Evolutionary conservation across 1,140 invertebrate genomes (phyloP).

Genomic region (Ostrea denselamellosa): DNA sequence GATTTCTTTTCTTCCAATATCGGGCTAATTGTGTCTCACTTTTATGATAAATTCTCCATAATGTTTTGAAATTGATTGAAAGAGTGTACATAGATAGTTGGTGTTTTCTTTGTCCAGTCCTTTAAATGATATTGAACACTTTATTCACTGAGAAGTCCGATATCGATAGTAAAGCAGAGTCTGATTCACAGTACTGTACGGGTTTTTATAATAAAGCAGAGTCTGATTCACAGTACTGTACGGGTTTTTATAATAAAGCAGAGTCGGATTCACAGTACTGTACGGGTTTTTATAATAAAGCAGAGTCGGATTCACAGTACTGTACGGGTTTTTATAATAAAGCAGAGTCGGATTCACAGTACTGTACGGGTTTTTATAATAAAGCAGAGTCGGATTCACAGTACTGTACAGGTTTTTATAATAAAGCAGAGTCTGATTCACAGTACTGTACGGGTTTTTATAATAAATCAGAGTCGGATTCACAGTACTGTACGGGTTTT

Average conservation of each 20-base stretch:
- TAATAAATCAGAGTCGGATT: too few species aligned
- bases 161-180: neutral
- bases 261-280: too few species aligned
- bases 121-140: conserved; percentile 33
- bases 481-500: neutral
- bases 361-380: neutral
- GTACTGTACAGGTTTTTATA: too few species aligned
- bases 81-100: conserved; percentile 27
- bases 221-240: too few species aligned
- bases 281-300: neutral
- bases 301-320: too few species aligned
- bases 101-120: conserved; percentile 20
- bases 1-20: conserved; percentile 38
- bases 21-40: conserved; percentile 22
- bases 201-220: too few species aligned
- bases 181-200: neutral
- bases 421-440: too few species aligned
- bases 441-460: neutral
- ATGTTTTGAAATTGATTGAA: conserved; percentile 40
- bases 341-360: too few species aligned
- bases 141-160: neutral
- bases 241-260: neutral
- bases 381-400: too few species aligned
- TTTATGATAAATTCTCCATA: conserved; percentile 39
- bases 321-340: neutral